phyloP scores from a whole-genome alignment of 2,888 invertebrate species.

The Tetranychus truncatus region DNA sequence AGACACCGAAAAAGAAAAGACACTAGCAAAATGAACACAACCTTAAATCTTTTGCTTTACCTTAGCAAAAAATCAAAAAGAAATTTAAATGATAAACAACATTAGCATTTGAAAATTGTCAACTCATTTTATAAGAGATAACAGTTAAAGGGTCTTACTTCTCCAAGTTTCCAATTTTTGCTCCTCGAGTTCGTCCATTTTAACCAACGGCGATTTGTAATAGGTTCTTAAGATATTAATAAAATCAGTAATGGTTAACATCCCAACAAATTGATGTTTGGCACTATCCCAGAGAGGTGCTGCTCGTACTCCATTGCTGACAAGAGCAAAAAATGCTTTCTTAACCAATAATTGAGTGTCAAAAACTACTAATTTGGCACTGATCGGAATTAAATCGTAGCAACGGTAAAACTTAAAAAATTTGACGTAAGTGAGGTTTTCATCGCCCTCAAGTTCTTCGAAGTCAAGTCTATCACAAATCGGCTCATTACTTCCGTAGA shows the following conservation, averaged over 20 bases:
- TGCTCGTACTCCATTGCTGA: conserved; percentile 93
- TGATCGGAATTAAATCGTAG: conserved; percentile 97
- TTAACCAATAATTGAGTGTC: conserved; percentile 75
- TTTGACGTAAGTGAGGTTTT: conserved; percentile 89
- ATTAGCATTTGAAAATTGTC: no score
- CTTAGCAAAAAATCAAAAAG: no score
- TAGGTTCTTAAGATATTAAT: conserved; percentile 95
- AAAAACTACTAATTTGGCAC: conserved; percentile 96
- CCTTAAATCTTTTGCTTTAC: no score
- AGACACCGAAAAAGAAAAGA: no score
- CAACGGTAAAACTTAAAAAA: conserved; percentile 99
- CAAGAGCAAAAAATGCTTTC: conserved; percentile 96
- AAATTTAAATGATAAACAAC: no score
- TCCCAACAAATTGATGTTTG: conserved; percentile 75
- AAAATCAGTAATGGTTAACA: conserved; percentile 98
- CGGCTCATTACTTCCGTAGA: conserved; percentile 21
- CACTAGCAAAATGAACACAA: no score
- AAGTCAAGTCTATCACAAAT: conserved; percentile 28
- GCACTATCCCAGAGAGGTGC: conserved; percentile 92
- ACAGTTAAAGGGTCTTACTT: conserved; percentile 37
- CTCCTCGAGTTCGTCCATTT: conserved; percentile 91
- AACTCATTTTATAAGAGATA: no score
- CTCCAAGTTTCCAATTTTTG: conserved; percentile 92
- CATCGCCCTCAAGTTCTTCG: conserved; percentile 55
- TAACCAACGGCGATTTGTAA: conserved; percentile 69